These are phyloP conservation scores for Watsonalla cultraria DNA, from an alignment of 2,888 invertebrate species.

Conservation along the genomic window DNA sequence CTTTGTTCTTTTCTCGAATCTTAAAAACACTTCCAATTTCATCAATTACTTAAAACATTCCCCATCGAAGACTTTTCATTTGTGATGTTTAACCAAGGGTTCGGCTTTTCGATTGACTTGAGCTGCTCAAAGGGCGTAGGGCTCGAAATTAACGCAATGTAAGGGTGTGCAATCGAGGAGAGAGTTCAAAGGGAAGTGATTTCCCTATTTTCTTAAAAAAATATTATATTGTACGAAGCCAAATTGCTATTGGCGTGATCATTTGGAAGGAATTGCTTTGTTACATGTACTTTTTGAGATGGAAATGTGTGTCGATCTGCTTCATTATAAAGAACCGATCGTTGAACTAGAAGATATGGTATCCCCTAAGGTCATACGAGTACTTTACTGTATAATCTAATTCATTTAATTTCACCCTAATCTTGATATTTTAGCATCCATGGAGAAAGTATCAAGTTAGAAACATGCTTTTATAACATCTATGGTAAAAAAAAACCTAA, in stretches of 20 bases:
- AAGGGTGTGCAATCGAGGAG: slow-evolving; percentile 67
- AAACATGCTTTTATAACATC: too few species aligned
- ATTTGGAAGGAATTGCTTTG: slow-evolving; percentile 6
- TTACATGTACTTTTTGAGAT: background rate
- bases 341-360: too few species aligned
- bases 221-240: slow-evolving; percentile 22
- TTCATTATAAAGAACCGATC: too few species aligned
- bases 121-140: slow-evolving; percentile 72
- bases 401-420: too few species aligned
- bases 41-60: slow-evolving; percentile 74
- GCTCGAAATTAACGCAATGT: slow-evolving; percentile 66
- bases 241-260: slow-evolving; percentile 7
- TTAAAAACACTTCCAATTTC: slow-evolving; percentile 70
- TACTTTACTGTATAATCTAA: too few species aligned
- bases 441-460: too few species aligned
- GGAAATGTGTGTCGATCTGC: too few species aligned
- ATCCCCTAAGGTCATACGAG: too few species aligned
- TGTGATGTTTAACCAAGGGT: slow-evolving; percentile 75
- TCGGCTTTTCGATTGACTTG: slow-evolving; percentile 76
- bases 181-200: slow-evolving; percentile 66
- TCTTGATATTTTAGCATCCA: too few species aligned
- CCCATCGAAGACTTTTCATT: slow-evolving; percentile 70
- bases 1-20: slow-evolving; percentile 52
- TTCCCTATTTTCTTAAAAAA: slow-evolving; percentile 64
- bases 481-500: too few species aligned